Percentiles rank a stretch among this genome's conserved stretches.
Conservation (phyloP, 2,113 vertebrate genomes). For the Melanotaenia duboulayi region DNA sequence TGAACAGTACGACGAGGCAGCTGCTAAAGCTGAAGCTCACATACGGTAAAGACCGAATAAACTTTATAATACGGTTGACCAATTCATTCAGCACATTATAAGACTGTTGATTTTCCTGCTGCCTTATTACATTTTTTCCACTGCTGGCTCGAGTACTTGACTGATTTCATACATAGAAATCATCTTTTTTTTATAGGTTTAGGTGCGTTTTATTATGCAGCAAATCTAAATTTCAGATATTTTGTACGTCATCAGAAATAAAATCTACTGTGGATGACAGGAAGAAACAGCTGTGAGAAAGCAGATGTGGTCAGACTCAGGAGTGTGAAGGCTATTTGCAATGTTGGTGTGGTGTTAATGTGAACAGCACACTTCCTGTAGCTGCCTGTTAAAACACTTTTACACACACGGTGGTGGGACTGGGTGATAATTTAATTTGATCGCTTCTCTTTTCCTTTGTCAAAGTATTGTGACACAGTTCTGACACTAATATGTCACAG, state of each 20-base stretch:
- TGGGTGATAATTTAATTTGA: constrained; percentile 30
- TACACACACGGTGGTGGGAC: constrained; percentile 26
- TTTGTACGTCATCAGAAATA: background rate
- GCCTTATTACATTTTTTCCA: background rate
- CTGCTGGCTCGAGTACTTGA: background rate
- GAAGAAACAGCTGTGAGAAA: constrained; percentile 14
- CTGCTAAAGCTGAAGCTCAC: constrained; percentile 83
- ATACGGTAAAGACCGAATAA: constrained; percentile 85
- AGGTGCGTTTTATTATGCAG: background rate
- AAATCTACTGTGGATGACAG: background rate
- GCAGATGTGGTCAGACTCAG: constrained; percentile 24
- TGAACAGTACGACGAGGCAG: constrained; percentile 88
- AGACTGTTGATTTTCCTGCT: background rate
- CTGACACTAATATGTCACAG: background rate
- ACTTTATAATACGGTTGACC: constrained; percentile 1
- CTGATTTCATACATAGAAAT: background rate
- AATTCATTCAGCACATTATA: background rate
- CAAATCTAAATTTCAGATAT: background rate
- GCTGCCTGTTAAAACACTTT: constrained; percentile 19
- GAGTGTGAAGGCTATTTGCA: constrained; percentile 37
- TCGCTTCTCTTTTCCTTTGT: constrained; percentile 12
- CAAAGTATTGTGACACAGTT: constrained; percentile 20
- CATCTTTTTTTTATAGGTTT: background rate
- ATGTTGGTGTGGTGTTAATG: constrained; percentile 17
- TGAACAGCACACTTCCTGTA: constrained; percentile 16